Evolutionary conservation across 2,113 vertebrate genomes (phyloP).

Genomic region (Seriola quinqueradiata): DNA sequence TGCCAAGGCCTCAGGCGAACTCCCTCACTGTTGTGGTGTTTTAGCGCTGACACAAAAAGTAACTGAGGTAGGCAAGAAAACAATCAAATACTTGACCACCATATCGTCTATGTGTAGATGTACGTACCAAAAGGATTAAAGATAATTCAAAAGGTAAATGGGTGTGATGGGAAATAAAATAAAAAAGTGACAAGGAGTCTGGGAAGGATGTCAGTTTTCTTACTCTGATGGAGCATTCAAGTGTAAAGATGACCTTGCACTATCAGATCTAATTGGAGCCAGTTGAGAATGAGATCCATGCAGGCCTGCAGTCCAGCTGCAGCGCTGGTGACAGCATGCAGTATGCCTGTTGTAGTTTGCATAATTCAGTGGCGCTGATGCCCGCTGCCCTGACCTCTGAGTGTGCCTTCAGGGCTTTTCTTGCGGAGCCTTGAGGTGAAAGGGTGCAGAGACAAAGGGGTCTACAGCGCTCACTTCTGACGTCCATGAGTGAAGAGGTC

Average conservation of each 20-base stretch:
- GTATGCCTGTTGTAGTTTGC: slow-evolving; percentile 51
- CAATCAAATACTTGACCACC: slow-evolving; percentile 67
- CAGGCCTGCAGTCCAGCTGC: slow-evolving; percentile 69
- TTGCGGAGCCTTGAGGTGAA: slow-evolving; percentile 91
- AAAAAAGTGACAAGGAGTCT: slow-evolving; percentile 22
- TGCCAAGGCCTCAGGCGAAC: slow-evolving; percentile 11
- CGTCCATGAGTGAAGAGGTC: slow-evolving; percentile 88
- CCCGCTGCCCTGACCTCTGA: neutral
- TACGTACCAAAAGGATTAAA: slow-evolving; percentile 42
- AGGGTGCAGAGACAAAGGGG: slow-evolving; percentile 94
- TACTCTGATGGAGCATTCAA: slow-evolving; percentile 43
- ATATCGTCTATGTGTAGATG: slow-evolving; percentile 36
- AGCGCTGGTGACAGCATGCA: slow-evolving; percentile 69
- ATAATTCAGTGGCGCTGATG: slow-evolving; percentile 36
- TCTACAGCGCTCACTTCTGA: slow-evolving; percentile 85
- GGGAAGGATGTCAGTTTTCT: slow-evolving; percentile 43
- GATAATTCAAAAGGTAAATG: slow-evolving; percentile 23
- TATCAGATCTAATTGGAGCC: slow-evolving; percentile 48
- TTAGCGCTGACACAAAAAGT: slow-evolving; percentile 33
- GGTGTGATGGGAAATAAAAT: slow-evolving; percentile 17
- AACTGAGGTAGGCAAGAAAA: slow-evolving; percentile 83
- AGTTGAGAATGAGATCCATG: slow-evolving; percentile 57
- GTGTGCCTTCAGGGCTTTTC: slow-evolving; percentile 88
- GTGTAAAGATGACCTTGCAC: slow-evolving; percentile 41
- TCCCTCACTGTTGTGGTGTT: slow-evolving; percentile 28